Conservation (phyloP, 2,888 invertebrate genomes). For the Tachina lurida region DNA sequence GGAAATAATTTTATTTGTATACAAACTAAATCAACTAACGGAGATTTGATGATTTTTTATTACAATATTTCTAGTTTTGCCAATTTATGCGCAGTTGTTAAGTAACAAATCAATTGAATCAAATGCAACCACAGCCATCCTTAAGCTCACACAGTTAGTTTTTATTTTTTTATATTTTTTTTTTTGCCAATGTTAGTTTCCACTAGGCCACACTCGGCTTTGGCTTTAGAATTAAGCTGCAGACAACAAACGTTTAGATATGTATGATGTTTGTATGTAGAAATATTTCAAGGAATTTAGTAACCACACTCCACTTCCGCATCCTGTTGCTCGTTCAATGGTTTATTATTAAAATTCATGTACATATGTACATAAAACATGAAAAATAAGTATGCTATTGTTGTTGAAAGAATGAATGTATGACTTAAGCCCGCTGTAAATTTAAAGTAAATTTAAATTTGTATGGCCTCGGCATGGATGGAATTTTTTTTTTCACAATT, state of each 20-base stretch:
- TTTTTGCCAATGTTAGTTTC: conserved; percentile 27
- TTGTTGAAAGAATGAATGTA: background rate
- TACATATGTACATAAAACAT: background rate
- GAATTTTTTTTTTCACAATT: too few species aligned
- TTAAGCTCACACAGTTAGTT: background rate
- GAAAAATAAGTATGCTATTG: background rate
- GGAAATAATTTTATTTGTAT: background rate
- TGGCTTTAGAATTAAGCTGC: conserved; percentile 36
- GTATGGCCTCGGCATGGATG: background rate
- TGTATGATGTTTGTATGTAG: background rate
- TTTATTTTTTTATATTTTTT: background rate
- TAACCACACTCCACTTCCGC: conserved; percentile 63
- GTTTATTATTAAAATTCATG: conserved; percentile 41
- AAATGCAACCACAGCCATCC: conserved; percentile 59
- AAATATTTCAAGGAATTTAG: conserved; percentile 8
- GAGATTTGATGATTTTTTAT: conserved; percentile 38
- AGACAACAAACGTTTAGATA: conserved; percentile 47
- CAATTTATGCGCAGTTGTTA: conserved; percentile 44
- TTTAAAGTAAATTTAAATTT: background rate
- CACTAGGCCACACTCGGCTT: conserved; percentile 15
- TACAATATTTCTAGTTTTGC: conserved; percentile 31
- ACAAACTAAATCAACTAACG: conserved; percentile 24
- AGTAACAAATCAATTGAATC: conserved; percentile 65
- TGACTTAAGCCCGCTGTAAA: background rate
- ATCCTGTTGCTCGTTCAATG: conserved; percentile 64